A percentile compares a stretch with the other conserved stretches of the same genome.
Evolutionary conservation across 2,888 invertebrate species (phyloP).

Genomic region (Agrotis puta): DNA sequence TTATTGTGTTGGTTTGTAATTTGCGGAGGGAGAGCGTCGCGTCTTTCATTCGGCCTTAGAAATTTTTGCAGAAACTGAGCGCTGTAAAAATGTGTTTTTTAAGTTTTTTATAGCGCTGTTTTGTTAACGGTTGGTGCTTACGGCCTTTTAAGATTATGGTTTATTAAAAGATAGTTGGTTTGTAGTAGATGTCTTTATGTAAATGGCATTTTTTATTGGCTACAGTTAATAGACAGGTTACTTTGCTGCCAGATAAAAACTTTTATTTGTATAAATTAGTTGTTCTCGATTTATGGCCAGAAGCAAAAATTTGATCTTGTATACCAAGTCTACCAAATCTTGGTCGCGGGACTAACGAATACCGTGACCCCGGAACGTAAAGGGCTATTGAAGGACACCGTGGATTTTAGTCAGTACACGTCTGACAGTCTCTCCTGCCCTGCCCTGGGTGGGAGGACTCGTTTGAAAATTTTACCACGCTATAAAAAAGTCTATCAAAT

Average conservation of each 20-base stretch:
- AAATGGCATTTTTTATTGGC: not conserved
- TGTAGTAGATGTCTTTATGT: not conserved
- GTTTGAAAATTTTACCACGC: too few relatives aligned
- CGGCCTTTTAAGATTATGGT: not conserved
- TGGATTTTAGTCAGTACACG: too few relatives aligned
- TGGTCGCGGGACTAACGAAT: too few relatives aligned
- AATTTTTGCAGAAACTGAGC: conserved; percentile 25
- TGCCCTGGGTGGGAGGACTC: too few relatives aligned
- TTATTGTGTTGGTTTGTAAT: conserved; percentile 52
- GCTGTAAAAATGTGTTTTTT: conserved; percentile 31
- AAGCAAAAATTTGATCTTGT: not conserved
- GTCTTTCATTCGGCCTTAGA: conserved; percentile 34
- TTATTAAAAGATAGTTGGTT: not conserved
- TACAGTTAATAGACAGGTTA: too few relatives aligned
- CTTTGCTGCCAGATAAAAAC: too few relatives aligned
- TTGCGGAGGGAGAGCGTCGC: conserved; percentile 30
- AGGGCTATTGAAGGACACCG: too few relatives aligned
- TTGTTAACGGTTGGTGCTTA: conserved; percentile 13
- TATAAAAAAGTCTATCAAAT: too few relatives aligned
- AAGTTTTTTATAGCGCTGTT: conserved; percentile 13
- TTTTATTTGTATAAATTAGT: too few relatives aligned
- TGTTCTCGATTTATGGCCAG: too few relatives aligned
- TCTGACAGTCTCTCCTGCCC: too few relatives aligned
- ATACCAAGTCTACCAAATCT: not conserved
- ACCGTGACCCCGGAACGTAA: too few relatives aligned